Conservation (phyloP, 37 sponge, comb jelly and placozoan genomes). For the Chondrilla cf. caribensis region DNA sequence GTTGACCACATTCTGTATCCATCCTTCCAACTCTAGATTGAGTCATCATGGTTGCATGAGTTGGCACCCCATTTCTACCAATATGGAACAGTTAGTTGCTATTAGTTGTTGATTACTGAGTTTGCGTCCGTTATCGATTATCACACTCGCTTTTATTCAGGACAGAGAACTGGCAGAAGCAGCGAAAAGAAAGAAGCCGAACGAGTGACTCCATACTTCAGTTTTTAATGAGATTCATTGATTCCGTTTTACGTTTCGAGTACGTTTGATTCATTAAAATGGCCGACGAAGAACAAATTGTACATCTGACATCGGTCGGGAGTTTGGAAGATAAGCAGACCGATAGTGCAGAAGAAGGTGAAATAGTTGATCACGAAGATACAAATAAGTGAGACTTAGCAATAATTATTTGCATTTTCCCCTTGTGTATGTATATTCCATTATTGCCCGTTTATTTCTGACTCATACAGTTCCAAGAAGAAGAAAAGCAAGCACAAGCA, state of each 20-base stretch:
- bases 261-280: conserved; percentile 7
- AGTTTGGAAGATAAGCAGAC: not conserved
- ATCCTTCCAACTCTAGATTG: conserved; percentile 54
- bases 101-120: too few relatives aligned
- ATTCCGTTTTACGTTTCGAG: not conserved
- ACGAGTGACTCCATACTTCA: not conserved
- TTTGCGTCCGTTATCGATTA: too few relatives aligned
- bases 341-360: conserved; percentile 20
- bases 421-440: too few relatives aligned
- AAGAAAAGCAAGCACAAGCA: conserved; percentile 58
- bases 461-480: not conserved
- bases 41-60: conserved; percentile 89
- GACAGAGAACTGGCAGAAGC: conserved; percentile 80
- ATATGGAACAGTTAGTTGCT: conserved; percentile 86
- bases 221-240: not conserved
- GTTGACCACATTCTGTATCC: too few relatives aligned
- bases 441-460: not conserved
- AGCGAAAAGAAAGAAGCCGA: conserved; percentile 37
- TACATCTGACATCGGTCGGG: too few relatives aligned
- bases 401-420: not conserved
- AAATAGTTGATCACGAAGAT: conserved; percentile 9
- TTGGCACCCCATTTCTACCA: conserved; percentile 94
- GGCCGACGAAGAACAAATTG: conserved; percentile 6
- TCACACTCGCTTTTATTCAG: conserved; percentile 39
- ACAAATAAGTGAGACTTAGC: not conserved